phyloP scores from a whole-genome alignment of 2,888 invertebrate species.

The Rhagonycha fulva region DNA sequence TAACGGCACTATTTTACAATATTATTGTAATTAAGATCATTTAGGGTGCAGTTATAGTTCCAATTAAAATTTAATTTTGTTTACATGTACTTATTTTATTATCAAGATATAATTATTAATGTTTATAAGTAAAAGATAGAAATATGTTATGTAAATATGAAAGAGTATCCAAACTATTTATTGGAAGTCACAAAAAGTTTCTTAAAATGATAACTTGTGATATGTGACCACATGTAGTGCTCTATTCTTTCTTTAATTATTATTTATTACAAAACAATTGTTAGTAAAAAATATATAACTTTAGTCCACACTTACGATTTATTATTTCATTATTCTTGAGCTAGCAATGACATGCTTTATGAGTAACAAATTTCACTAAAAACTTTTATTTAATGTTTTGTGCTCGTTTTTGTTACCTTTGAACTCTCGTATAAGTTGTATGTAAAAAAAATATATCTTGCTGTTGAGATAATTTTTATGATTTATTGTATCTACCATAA shows the following conservation, averaged over 20 bases:
- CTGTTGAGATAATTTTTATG: neutral
- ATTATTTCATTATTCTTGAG: neutral
- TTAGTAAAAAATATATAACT: neutral
- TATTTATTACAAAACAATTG: neutral
- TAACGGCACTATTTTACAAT: neutral
- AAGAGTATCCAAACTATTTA: neutral
- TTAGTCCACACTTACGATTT: neutral
- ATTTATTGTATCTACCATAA: neutral
- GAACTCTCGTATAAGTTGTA: constrained; percentile 12
- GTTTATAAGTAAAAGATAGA: neutral
- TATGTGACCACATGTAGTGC: neutral
- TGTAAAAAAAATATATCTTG: neutral
- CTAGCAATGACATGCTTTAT: neutral
- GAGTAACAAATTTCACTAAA: neutral
- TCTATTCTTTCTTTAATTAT: neutral
- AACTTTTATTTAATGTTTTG: constrained; percentile 11
- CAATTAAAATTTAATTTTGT: neutral
- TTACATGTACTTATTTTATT: neutral
- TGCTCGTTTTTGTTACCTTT: constrained; percentile 15
- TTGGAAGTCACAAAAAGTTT: neutral
- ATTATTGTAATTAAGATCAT: neutral
- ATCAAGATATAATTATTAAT: neutral
- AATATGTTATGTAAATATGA: neutral
- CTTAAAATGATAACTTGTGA: neutral
- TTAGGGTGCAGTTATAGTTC: neutral